Base-by-base conservation (phyloP, 92 coral and sea anemone species). In the Epizoanthus illoricatus region DNA sequence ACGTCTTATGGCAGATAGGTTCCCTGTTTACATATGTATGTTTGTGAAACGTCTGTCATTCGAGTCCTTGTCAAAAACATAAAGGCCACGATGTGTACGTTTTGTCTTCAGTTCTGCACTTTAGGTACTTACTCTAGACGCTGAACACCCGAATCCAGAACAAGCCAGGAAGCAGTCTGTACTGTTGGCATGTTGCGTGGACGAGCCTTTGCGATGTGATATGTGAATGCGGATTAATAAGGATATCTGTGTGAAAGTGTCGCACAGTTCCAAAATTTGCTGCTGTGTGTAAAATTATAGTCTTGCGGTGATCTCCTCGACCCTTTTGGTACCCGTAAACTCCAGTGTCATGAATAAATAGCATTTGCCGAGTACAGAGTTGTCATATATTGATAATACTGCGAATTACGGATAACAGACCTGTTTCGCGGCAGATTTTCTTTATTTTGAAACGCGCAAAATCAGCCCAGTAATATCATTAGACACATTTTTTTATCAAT, bases 401-500 rank as follows among this genome's bases (percentile, higher is more conserved):
- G 36, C 17, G 67, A 62, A 66, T 49, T 78, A 78, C 43, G 60
- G 66, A 43, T 59, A 78, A 78, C 82, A 78, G 82, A 78, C 82
- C 13, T 23, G 21, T 78, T 78, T 78, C 33, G 82, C 71, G 82
- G 82, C 82, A 64, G 60, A 7, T 59, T 64, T 78, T 68, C 52
- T 74, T 45, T 78, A 62, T 62, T 78, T 20, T 78, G 71, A 64
- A 78, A 59, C 69, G 71, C 58, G 55, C 82, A 61, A 78, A 78
- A 78, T 78, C 71, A 62, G 61, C 47, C 33, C 11, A 78, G 43
- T 78, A 78, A 78, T 78, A 78, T 78, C 71, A 78, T 78, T 78
- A 63, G 71, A 40, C 0, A 18, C 81, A 75, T 75, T 75, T 75
- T 75, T 75, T 39, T 56, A 43, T 42, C 69, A 59, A 58, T 60